Evolutionary conservation across 2,797 vertebrate species (phyloP).

Genomic region (Champsocephalus gunnari): DNA sequence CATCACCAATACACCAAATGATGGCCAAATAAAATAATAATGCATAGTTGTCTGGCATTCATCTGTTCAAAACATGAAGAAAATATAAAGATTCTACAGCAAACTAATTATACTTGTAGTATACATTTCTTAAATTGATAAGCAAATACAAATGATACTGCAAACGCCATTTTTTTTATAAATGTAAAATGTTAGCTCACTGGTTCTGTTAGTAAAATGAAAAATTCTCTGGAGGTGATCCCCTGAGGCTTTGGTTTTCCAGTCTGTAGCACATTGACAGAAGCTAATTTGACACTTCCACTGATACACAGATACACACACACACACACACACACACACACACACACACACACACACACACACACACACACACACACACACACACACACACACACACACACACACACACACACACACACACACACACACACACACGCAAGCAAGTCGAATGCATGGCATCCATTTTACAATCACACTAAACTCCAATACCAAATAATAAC

Average conservation of each 20-base stretch:
- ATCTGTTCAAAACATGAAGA: neutral
- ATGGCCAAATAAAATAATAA: neutral
- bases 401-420: neutral
- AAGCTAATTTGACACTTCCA: conserved; percentile 26
- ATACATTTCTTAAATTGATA: neutral
- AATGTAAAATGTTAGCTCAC: neutral
- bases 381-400: neutral
- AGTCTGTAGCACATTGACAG: neutral
- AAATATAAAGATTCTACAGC: too few relatives aligned
- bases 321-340: neutral
- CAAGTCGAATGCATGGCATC: neutral
- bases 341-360: neutral
- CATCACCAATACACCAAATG: too few relatives aligned
- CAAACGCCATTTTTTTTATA: neutral
- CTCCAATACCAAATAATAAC: conserved; percentile 10
- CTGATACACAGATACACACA: neutral
- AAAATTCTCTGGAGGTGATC: neutral
- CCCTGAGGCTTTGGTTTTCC: conserved; percentile 1
- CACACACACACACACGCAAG: too few relatives aligned
- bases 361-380: neutral
- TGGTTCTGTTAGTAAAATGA: neutral
- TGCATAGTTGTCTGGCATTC: neutral
- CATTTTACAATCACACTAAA: conserved; percentile 1
- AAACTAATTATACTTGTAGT: neutral
- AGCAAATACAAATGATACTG: neutral